A percentile compares a stretch with the other conserved stretches of the same genome.
Evolutionary conservation across 2,797 vertebrate genomes (phyloP).

Genomic region (Hippoglossus hippoglossus): DNA sequence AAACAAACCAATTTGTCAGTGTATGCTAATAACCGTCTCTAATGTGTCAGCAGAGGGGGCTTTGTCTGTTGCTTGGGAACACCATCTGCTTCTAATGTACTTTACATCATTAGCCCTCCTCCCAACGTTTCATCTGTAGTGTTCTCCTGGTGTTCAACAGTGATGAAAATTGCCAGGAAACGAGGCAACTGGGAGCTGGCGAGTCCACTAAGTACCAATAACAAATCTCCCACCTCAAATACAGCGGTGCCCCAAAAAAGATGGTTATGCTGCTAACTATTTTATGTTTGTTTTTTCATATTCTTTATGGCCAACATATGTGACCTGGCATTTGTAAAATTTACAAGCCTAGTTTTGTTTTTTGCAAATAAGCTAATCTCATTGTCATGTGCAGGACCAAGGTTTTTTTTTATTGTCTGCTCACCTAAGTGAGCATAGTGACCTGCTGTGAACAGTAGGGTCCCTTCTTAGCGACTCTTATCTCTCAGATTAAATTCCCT

Average conservation of each 20-base stretch:
- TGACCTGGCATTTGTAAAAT: constrained; percentile 4
- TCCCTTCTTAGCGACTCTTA: no score
- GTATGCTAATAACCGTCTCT: constrained; percentile 78
- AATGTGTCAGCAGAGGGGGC: constrained; percentile 75
- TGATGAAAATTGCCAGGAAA: constrained; percentile 75
- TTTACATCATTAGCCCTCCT: constrained; percentile 79
- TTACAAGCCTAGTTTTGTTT: background rate
- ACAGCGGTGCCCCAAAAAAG: constrained; percentile 9
- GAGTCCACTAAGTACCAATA: constrained; percentile 52
- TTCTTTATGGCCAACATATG: constrained; percentile 10
- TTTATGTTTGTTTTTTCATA: constrained; percentile 2
- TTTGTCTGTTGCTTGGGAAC: constrained; percentile 84
- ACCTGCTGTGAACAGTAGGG: background rate
- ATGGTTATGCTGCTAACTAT: constrained; percentile 2
- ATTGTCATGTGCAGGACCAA: no score
- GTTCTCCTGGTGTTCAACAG: constrained; percentile 47
- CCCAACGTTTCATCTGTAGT: constrained; percentile 47
- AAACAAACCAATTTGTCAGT: constrained; percentile 80
- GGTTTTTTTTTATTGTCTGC: background rate
- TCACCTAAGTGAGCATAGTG: background rate
- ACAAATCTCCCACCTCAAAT: constrained; percentile 47
- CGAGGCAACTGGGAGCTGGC: constrained; percentile 54
- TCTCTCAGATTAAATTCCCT: background rate
- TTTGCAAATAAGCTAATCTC: no score
- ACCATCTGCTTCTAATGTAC: constrained; percentile 79